A percentile compares a stretch with the other conserved stretches of the same genome.
These are phyloP conservation scores for Erythrolamprus reginae DNA, from an alignment of 2,113 vertebrate species.

Conservation along the genomic window DNA sequence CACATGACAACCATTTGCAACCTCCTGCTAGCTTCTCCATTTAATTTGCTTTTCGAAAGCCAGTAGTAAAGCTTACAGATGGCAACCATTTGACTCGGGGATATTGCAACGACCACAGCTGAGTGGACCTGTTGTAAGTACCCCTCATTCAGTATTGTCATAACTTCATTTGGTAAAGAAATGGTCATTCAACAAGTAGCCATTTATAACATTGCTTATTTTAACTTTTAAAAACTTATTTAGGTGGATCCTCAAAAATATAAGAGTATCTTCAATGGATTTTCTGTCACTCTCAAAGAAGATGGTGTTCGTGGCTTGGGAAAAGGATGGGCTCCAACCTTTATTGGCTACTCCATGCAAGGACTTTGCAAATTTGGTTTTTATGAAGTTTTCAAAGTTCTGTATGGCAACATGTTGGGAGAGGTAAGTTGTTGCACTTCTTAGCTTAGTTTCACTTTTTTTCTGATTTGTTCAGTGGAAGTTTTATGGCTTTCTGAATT, in stretches of 20 bases:
- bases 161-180: not conserved
- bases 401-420: conserved; percentile 89
- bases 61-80: not conserved
- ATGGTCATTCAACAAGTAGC: not conserved
- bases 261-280: conserved; percentile 93
- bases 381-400: conserved; percentile 96
- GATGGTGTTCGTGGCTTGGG: conserved; percentile 91
- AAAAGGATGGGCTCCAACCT: conserved; percentile 98
- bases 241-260: conserved; percentile 94
- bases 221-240: conserved; percentile 14
- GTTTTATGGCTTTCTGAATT: not conserved
- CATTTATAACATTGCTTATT: not conserved
- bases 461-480: not conserved
- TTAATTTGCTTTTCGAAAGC: not conserved
- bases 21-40: not conserved
- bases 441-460: not conserved
- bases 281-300: conserved; percentile 86
- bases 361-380: conserved; percentile 99
- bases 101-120: not conserved
- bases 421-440: conserved; percentile 76
- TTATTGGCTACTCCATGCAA: conserved; percentile 97
- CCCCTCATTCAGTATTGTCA: not conserved
- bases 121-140: not conserved
- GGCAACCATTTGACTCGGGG: not conserved
- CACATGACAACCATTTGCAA: not conserved